Evolutionary conservation across 2,113 vertebrate species (phyloP).

Genomic region (Panurus biarmicus): DNA sequence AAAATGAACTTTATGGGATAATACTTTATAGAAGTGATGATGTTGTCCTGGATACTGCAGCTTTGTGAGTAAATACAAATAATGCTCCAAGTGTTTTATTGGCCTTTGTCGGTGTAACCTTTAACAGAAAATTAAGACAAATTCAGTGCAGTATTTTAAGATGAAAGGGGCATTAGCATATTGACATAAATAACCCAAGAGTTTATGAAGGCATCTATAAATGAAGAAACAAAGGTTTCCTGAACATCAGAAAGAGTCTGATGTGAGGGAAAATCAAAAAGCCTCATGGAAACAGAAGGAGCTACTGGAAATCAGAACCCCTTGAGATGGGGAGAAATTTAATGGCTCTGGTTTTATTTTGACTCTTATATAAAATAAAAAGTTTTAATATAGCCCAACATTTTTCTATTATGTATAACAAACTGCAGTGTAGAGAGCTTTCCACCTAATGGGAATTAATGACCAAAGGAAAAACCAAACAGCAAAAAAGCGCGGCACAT

Average conservation of each 20-base stretch:
- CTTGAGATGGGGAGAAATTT: background rate
- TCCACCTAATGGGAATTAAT: background rate
- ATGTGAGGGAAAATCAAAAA: background rate
- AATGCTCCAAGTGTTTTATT: background rate
- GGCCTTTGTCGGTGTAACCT: background rate
- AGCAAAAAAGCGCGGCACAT: background rate
- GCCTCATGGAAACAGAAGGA: background rate
- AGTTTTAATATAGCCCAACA: background rate
- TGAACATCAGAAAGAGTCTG: background rate
- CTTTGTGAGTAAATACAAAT: conserved; percentile 16
- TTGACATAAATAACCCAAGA: background rate
- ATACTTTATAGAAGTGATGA: background rate
- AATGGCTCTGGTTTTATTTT: background rate
- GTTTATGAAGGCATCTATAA: background rate
- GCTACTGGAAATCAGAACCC: background rate
- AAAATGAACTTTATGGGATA: background rate
- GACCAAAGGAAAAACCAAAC: background rate
- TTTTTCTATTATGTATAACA: background rate
- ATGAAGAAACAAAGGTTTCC: background rate
- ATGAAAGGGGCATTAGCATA: background rate
- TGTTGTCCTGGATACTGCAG: background rate
- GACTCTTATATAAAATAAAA: background rate
- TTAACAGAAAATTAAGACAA: background rate
- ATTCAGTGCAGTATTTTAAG: background rate
- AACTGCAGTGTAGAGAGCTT: background rate